A percentile compares a stretch with the other conserved stretches of the same genome.
phyloP scores from a whole-genome alignment of 2,113 vertebrate species.

The Paracanthobrama guichenoti region DNA sequence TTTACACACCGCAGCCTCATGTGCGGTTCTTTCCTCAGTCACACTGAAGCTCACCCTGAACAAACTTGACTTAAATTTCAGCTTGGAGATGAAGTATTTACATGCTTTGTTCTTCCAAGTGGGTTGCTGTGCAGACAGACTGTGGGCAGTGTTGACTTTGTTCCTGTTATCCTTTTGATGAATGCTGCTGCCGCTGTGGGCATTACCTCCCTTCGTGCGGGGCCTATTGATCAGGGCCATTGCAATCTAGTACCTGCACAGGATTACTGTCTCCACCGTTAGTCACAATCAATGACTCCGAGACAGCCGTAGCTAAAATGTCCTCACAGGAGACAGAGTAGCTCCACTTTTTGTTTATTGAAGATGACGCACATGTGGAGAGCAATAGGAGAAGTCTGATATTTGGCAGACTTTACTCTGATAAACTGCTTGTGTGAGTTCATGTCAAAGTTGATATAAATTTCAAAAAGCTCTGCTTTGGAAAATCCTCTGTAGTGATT shows the following conservation, averaged over 20 bases:
- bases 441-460: constrained; percentile 15
- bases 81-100: constrained; percentile 33
- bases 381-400: constrained; percentile 14
- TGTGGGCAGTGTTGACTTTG: constrained; percentile 40
- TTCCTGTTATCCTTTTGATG: constrained; percentile 43
- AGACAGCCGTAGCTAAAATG: constrained; percentile 30
- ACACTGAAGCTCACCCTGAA: constrained; percentile 18
- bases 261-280: constrained; percentile 43
- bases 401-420: constrained; percentile 24
- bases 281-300: constrained; percentile 35
- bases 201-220: constrained; percentile 39
- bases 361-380: constrained; percentile 22
- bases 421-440: constrained; percentile 29
- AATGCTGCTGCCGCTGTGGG: constrained; percentile 41
- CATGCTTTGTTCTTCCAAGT: constrained; percentile 32
- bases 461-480: constrained; percentile 4
- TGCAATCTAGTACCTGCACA: constrained; percentile 42
- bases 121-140: constrained; percentile 29
- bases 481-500: not conserved
- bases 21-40: not conserved
- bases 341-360: constrained; percentile 40
- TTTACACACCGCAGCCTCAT: not conserved
- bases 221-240: constrained; percentile 43
- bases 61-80: constrained; percentile 37
- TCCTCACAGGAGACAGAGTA: constrained; percentile 34